These are phyloP conservation scores for Hermatobates lingyangjiaoensis DNA, from an alignment of 1,140 invertebrate genomes.

Conservation along the genomic window DNA sequence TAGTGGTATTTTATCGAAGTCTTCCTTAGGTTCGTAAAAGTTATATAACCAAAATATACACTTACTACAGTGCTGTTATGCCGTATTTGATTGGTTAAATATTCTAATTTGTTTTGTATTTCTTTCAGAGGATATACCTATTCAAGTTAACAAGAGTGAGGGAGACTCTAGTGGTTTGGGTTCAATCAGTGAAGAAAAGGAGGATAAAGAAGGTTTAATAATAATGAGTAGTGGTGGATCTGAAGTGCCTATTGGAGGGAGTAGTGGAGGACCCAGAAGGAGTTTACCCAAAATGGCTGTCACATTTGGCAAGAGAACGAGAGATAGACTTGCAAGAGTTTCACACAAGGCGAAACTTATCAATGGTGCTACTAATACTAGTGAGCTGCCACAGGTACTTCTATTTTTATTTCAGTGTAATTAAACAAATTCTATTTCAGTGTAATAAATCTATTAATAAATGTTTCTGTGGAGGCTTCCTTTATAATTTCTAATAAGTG, in stretches of 20 bases:
- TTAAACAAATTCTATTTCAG: neutral
- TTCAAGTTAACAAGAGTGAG: slow-evolving; percentile 19
- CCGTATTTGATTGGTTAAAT: too few species aligned
- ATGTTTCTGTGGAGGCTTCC: neutral
- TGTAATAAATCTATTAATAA: neutral
- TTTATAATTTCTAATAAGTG: neutral
- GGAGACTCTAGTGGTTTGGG: slow-evolving; percentile 17
- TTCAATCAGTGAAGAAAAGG: slow-evolving; percentile 24
- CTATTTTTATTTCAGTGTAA: neutral
- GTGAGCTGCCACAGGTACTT: neutral
- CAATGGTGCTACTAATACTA: neutral
- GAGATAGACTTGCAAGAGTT: slow-evolving; percentile 16
- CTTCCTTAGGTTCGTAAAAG: too few species aligned
- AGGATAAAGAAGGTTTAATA: slow-evolving; percentile 16
- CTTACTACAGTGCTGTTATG: too few species aligned
- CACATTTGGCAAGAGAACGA: slow-evolving; percentile 20
- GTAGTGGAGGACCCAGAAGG: slow-evolving; percentile 9
- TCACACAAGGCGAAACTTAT: slow-evolving; percentile 1
- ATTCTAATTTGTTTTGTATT: too few species aligned
- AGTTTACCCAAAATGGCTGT: slow-evolving; percentile 22
- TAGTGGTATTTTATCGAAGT: too few species aligned
- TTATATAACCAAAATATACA: too few species aligned
- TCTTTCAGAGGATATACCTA: slow-evolving; percentile 25
- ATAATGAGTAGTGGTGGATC: neutral
- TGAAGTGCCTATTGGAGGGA: neutral